phyloP scores from a whole-genome alignment of 2,797 vertebrate species.

The Hoplostethus atlanticus region DNA sequence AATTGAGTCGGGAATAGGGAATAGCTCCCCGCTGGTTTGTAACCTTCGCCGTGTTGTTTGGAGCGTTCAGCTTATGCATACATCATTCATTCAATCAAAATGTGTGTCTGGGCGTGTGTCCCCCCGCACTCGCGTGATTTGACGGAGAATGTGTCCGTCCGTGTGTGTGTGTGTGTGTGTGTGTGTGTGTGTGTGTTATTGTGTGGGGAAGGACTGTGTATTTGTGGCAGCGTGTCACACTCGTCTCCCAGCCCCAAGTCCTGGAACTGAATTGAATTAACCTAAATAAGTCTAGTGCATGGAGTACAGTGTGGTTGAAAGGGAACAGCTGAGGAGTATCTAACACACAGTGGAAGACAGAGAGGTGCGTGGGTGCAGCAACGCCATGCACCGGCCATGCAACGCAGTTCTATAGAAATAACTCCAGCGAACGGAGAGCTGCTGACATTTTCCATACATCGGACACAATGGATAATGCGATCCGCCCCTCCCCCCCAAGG shows the following conservation, averaged over 20 bases:
- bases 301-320: slow-evolving; percentile 59
- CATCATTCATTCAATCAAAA: slow-evolving; percentile 73
- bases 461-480: slow-evolving; percentile 54
- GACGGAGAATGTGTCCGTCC: slow-evolving; percentile 30
- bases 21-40: slow-evolving; percentile 73
- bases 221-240: slow-evolving; percentile 69
- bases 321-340: slow-evolving; percentile 54
- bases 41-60: slow-evolving; percentile 71
- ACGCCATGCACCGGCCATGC: slow-evolving; percentile 17
- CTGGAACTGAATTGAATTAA: slow-evolving; percentile 81
- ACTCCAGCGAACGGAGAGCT: slow-evolving; percentile 49
- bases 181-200: slow-evolving; percentile 8
- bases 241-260: slow-evolving; percentile 61
- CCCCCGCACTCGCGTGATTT: slow-evolving; percentile 47
- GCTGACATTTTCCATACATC: slow-evolving; percentile 57
- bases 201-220: slow-evolving; percentile 35
- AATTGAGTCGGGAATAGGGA: slow-evolving; percentile 86
- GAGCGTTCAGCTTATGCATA: slow-evolving; percentile 62
- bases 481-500: slow-evolving; percentile 39
- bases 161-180: slow-evolving; percentile 12
- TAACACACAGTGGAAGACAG: slow-evolving; percentile 43
- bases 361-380: slow-evolving; percentile 30
- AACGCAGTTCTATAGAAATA: slow-evolving; percentile 37
- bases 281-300: slow-evolving; percentile 73
- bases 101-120: slow-evolving; percentile 23